Evolutionary conservation across 2,113 vertebrate genomes (phyloP).

Genomic region (Malurus cyaneus): DNA sequence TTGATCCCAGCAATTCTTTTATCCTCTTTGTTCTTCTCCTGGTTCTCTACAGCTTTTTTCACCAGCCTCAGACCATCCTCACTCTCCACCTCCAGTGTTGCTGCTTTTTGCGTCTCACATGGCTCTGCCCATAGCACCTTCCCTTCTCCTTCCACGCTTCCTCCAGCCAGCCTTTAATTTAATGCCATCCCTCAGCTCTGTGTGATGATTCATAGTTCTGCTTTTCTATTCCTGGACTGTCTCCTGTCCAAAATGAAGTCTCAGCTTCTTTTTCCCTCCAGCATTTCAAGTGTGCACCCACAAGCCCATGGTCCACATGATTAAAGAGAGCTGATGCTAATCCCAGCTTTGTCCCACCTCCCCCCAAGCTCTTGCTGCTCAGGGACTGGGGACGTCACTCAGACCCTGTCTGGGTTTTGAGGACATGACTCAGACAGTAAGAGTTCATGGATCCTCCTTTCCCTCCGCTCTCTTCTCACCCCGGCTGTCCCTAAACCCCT

Average conservation of each 20-base stretch:
- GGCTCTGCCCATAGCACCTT: slow-evolving; percentile 5
- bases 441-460: background rate
- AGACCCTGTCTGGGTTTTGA: background rate
- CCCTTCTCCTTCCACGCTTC: background rate
- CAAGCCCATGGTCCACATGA: background rate
- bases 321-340: slow-evolving; percentile 1
- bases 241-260: slow-evolving; percentile 60
- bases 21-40: background rate
- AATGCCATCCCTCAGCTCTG: background rate
- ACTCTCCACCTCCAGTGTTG: background rate
- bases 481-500: background rate
- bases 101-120: background rate
- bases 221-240: slow-evolving; percentile 56
- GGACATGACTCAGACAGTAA: background rate
- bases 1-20: background rate
- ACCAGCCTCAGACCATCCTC: background rate
- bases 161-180: background rate
- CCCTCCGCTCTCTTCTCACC: background rate
- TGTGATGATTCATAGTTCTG: slow-evolving; percentile 55
- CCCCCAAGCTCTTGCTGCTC: background rate
- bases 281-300: slow-evolving; percentile 32
- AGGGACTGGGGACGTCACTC: background rate
- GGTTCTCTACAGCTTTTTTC: background rate
- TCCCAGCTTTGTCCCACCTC: background rate
- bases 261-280: slow-evolving; percentile 47